Evolutionary conservation across 2,797 vertebrate species (phyloP), one percentile per base, ranked within the genome.

Genomic region (Tachyglossus aculeatus): DNA sequence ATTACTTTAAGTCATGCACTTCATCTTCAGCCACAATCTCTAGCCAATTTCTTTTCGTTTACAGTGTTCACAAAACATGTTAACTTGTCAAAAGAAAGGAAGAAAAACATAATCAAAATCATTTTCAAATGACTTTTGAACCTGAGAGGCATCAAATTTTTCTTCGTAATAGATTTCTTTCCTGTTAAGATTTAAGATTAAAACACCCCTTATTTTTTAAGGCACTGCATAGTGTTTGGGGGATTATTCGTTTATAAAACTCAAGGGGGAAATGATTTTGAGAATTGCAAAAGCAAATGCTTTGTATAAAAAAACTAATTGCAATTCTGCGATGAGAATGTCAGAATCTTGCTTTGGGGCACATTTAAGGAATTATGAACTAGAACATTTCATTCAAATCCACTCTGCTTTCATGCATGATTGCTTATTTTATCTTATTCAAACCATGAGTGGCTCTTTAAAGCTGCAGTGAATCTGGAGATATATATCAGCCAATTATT

Each of bases 1-100:
- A 48, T 48, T 48, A 48, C 31, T 48, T 48, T 48, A 48, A 48
- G 45, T 48, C 45, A 24, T 48, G 27, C 45, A 31, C 45, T 48
- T 24, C 43, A 45, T 48, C 45, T 48, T 48, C 45, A 48, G 29
- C 45, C 31, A 27, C 48, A 48, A 48, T 48, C 31, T 27, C 24
- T 31, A 27, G 45, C 45, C 45, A 48, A 48, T 48, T 48, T 48
- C 45, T 29, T 29, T 48, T 48, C 48, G 45, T 48, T 48, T 48
- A 48, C 45, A 48, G 48, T 27, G 31, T 24, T 24, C 27, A 24
- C 27, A 48, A 48, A 48, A 29, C 45, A 27, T 48, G 5, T 7
- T 9, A 18, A 52, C 5, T 18, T 40, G 36, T 6, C 24, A 44
- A 68, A 52, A n/a, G n/a, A n/a, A n/a, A n/a, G n/a, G n/a, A n/a